These are phyloP conservation scores for Stichopus horrens DNA, from an alignment of 53 echinoderm and acorn worm species.

Conservation along the genomic window DNA sequence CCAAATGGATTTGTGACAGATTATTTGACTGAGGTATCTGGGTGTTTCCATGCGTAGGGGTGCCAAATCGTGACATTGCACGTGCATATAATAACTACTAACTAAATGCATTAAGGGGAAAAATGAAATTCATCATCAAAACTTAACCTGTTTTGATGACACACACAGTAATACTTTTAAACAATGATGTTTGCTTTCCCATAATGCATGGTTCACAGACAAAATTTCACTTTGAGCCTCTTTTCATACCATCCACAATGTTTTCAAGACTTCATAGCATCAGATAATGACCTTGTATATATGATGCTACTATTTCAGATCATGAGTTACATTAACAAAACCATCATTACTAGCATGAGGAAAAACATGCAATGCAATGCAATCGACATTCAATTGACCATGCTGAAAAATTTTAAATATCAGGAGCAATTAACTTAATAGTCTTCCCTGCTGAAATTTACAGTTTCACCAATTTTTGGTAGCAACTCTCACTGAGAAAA, in stretches of 20 bases:
- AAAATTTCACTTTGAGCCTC: conserved; percentile 7
- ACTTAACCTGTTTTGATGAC: too few species aligned
- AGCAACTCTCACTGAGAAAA: conserved; percentile 52
- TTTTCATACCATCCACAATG: conserved; percentile 49
- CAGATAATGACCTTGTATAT: conserved; percentile 54
- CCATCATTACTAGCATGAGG: conserved; percentile 3
- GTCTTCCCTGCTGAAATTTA: conserved; percentile 29
- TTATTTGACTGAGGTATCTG: too few species aligned
- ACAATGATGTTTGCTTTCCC: conserved; percentile 36
- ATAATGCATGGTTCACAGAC: conserved; percentile 39
- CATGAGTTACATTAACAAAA: conserved; percentile 38
- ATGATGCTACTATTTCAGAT: conserved; percentile 41
- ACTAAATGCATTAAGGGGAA: too few species aligned
- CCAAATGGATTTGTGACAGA: not conserved
- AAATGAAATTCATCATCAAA: too few species aligned
- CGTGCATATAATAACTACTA: too few species aligned
- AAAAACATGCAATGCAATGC: conserved; percentile 38
- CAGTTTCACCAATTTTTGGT: conserved; percentile 42
- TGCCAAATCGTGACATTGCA: too few species aligned
- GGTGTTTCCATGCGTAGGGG: too few species aligned
- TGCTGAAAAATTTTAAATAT: conserved; percentile 48
- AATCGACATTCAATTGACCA: conserved; percentile 8
- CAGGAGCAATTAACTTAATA: not conserved
- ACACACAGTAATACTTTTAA: conserved; percentile 16
- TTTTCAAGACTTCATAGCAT: conserved; percentile 51